Percentiles rank a stretch among this genome's conserved stretches.
phyloP scores from a whole-genome alignment of 1,140 invertebrate species.

The Lepidurus packardi region DNA sequence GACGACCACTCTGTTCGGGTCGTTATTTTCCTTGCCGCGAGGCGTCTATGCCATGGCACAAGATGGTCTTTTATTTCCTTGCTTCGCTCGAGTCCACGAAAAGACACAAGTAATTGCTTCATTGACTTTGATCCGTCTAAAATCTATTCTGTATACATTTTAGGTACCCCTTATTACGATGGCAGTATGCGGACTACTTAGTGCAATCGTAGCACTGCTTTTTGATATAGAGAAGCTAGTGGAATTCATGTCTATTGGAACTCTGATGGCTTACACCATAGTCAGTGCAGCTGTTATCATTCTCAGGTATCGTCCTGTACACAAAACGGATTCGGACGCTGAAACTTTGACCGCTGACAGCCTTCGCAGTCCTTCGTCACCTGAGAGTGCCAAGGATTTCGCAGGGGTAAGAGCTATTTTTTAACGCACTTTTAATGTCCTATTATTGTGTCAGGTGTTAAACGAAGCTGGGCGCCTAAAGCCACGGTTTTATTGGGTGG shows the following conservation, averaged over 20 bases:
- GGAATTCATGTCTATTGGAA: constrained; percentile 91
- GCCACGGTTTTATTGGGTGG: constrained; percentile 62
- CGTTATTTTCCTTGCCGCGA: constrained; percentile 72
- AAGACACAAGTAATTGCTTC: constrained; percentile 56
- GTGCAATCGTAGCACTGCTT: constrained; percentile 71
- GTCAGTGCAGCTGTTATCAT: constrained; percentile 84
- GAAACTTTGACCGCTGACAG: not conserved
- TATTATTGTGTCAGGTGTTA: constrained; percentile 39
- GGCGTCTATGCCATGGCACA: constrained; percentile 84
- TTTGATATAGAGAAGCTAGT: constrained; percentile 86
- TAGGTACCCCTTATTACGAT: constrained; percentile 73
- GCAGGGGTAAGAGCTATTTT: not conserved
- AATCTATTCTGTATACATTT: not conserved
- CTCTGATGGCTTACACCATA: constrained; percentile 81
- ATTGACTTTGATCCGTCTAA: constrained; percentile 28
- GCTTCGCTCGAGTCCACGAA: constrained; percentile 64
- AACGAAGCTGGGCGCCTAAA: constrained; percentile 55
- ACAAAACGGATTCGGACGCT: constrained; percentile 36
- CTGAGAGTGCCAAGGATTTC: constrained; percentile 28
- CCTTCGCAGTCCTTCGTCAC: constrained; percentile 9
- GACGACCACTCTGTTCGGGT: constrained; percentile 74
- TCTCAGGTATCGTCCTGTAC: constrained; percentile 65
- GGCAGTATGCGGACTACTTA: constrained; percentile 67
- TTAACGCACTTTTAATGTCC: constrained; percentile 4
- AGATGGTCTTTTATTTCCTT: constrained; percentile 77